Conservation (phyloP, 2,797 vertebrate species). For the Nannoperca obscura region DNA sequence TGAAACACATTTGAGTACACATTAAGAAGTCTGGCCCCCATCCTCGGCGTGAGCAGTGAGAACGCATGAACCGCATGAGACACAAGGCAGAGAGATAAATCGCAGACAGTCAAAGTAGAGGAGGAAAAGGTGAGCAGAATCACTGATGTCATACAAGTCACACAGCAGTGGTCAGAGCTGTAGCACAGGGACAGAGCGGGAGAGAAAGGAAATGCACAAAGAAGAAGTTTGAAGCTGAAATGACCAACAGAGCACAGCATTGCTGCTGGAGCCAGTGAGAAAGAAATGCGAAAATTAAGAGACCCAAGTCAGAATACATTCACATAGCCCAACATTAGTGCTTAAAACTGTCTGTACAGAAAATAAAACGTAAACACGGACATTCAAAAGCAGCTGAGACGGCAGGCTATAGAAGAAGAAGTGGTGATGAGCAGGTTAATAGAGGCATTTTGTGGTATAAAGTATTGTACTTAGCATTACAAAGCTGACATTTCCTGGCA, state of each 20-base stretch:
- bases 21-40: constrained; percentile 60
- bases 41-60: constrained; percentile 63
- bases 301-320: constrained; percentile 82
- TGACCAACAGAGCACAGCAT: constrained; percentile 72
- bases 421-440: constrained; percentile 70
- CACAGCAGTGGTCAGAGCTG: constrained; percentile 72
- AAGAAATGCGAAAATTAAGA: constrained; percentile 69
- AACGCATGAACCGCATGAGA: constrained; percentile 62
- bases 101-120: constrained; percentile 65
- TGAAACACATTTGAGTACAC: constrained; percentile 65
- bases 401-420: constrained; percentile 68
- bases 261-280: constrained; percentile 75
- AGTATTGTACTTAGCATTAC: constrained; percentile 59
- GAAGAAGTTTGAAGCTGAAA: constrained; percentile 72
- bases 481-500: constrained; percentile 71
- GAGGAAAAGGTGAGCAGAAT: constrained; percentile 73
- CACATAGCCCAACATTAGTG: constrained; percentile 52
- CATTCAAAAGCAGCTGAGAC: constrained; percentile 54
- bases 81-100: constrained; percentile 72
- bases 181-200: constrained; percentile 67
- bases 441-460: constrained; percentile 54
- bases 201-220: constrained; percentile 66
- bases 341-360: constrained; percentile 40
- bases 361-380: constrained; percentile 48
- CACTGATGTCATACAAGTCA: constrained; percentile 78